These are phyloP conservation scores for Gallinago solitaria DNA, from an alignment of 2,797 vertebrate species.

Conservation along the genomic window DNA sequence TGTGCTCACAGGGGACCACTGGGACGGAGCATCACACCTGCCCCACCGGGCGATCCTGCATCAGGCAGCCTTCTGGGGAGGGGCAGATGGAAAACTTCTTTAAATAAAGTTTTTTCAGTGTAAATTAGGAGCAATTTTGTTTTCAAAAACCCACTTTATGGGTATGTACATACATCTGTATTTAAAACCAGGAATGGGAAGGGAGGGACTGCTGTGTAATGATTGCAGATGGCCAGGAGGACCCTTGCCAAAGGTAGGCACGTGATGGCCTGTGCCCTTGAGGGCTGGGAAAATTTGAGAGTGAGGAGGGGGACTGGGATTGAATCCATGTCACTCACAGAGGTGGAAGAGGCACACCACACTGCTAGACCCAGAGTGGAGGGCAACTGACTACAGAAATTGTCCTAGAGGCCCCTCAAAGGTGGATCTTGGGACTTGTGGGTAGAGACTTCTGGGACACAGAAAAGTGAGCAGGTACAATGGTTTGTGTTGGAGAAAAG, in stretches of 20 bases:
- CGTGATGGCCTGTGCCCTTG: background rate
- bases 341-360: background rate
- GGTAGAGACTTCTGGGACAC: background rate
- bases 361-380: background rate
- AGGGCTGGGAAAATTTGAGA: background rate
- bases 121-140: background rate
- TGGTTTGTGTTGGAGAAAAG: background rate
- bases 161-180: fast-evolving
- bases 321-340: fast-evolving
- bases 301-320: fast-evolving
- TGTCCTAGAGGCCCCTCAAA: background rate
- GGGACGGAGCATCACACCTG: fast-evolving
- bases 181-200: background rate
- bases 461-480: background rate
- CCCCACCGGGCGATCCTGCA: fast-evolving
- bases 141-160: background rate
- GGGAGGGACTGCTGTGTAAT: background rate
- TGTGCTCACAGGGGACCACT: background rate
- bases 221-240: background rate
- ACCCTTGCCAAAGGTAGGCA: fast-evolving
- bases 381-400: background rate
- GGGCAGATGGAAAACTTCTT: background rate
- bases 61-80: background rate
- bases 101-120: background rate
- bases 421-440: background rate